Percentiles rank a stretch among this genome's conserved stretches.
These are phyloP conservation scores for Lemur catta DNA, from an alignment of 2,797 vertebrate genomes.

Conservation along the genomic window DNA sequence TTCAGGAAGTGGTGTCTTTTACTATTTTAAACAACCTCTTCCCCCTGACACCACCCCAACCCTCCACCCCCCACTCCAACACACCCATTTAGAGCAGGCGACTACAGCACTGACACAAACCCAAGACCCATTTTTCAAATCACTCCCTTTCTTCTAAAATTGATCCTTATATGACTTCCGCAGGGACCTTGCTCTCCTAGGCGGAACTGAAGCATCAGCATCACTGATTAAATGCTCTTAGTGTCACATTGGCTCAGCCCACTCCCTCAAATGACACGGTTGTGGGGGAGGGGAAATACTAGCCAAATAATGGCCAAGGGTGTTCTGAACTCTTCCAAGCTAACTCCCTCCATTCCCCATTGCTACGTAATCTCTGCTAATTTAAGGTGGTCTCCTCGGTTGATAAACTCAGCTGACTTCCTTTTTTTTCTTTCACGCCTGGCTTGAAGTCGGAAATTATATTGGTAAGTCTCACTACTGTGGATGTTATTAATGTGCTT, in stretches of 20 bases:
- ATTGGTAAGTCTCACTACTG: constrained; percentile 65
- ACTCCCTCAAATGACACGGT: neutral
- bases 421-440: constrained; percentile 43
- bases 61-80: neutral
- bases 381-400: constrained; percentile 60
- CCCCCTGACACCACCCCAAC: neutral
- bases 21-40: constrained; percentile 34
- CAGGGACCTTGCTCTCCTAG: neutral
- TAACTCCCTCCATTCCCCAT: neutral
- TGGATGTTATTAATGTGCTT: constrained; percentile 79
- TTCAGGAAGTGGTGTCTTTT: constrained; percentile 41
- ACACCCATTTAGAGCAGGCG: neutral
- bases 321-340: neutral
- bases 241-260: neutral
- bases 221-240: neutral
- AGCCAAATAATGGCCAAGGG: neutral
- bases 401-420: constrained; percentile 63
- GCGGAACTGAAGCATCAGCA: neutral
- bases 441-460: constrained; percentile 73
- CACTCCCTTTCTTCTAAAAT: neutral
- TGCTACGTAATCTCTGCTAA: neutral
- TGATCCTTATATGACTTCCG: neutral
- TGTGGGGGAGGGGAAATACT: neutral
- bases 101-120: neutral
- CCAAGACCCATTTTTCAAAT: neutral